Conservation (phyloP, 2,113 vertebrate species). For the Pagrus major region DNA sequence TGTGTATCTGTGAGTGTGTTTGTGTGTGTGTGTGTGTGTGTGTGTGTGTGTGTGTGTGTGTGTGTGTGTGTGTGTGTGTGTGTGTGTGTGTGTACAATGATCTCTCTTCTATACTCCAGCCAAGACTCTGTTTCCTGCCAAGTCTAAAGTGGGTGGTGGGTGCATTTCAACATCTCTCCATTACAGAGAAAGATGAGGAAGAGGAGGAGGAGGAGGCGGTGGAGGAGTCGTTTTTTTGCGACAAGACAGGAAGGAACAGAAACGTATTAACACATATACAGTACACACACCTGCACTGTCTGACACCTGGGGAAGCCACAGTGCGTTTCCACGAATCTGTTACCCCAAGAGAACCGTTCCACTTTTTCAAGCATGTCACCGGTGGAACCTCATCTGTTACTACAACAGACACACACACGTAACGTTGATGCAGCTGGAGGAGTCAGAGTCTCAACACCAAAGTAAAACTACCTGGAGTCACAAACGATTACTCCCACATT, state of each 20-base stretch:
- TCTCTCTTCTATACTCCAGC: slow-evolving; percentile 55
- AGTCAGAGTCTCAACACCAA: slow-evolving; percentile 25
- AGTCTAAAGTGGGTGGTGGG: slow-evolving; percentile 73
- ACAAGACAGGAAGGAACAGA: slow-evolving; percentile 56
- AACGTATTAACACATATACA: slow-evolving; percentile 17
- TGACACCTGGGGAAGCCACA: slow-evolving; percentile 67
- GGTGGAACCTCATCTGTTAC: slow-evolving; percentile 58
- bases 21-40: slow-evolving; percentile 21
- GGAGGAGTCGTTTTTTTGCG: slow-evolving; percentile 43
- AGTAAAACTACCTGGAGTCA: slow-evolving; percentile 41
- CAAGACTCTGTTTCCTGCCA: slow-evolving; percentile 75
- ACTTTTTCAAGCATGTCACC: slow-evolving; percentile 66
- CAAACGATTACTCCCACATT: slow-evolving; percentile 31
- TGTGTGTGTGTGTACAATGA: slow-evolving; percentile 20
- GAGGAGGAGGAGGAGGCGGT: slow-evolving; percentile 33
- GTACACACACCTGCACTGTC: slow-evolving; percentile 11
- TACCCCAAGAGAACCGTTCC: slow-evolving; percentile 63
- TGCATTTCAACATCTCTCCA: slow-evolving; percentile 76
- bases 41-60: neutral
- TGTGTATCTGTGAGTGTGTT: slow-evolving; percentile 8
- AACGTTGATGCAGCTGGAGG: neutral
- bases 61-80: neutral
- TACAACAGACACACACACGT: slow-evolving; percentile 45
- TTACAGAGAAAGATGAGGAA: slow-evolving; percentile 68
- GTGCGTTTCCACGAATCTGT: slow-evolving; percentile 44